phyloP scores from a whole-genome alignment of 2,113 vertebrate genomes.

The Eptesicus fuscus region DNA sequence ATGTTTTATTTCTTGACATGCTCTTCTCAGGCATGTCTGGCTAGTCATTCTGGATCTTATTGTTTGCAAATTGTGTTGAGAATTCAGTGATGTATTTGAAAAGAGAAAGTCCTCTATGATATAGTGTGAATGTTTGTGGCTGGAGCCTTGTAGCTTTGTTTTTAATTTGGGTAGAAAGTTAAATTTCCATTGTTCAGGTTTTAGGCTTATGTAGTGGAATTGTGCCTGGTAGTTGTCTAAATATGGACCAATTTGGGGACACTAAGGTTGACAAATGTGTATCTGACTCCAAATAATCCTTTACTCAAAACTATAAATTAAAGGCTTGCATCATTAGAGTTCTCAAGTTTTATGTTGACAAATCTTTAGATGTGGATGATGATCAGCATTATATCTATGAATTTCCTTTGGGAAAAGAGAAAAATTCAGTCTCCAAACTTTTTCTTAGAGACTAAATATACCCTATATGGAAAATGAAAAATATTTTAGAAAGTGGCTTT shows the following conservation, averaged over 20 bases:
- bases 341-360: constrained; percentile 57
- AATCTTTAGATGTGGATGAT: constrained; percentile 56
- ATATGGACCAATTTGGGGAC: constrained; percentile 51
- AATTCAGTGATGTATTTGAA: constrained; percentile 75
- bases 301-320: constrained; percentile 43
- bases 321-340: constrained; percentile 55
- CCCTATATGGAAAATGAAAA: constrained; percentile 51
- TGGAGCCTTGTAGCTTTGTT: constrained; percentile 68
- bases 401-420: constrained; percentile 61
- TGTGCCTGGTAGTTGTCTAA: constrained; percentile 55
- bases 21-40: constrained; percentile 70
- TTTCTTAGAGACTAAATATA: constrained; percentile 59
- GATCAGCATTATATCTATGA: constrained; percentile 58
- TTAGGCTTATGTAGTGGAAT: constrained; percentile 63
- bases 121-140: constrained; percentile 76
- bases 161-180: constrained; percentile 62
- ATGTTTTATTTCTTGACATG: constrained; percentile 63
- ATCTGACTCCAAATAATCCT: constrained; percentile 63
- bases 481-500: constrained; percentile 59
- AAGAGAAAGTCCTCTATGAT: constrained; percentile 65
- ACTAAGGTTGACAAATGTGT: constrained; percentile 50
- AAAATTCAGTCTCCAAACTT: constrained; percentile 45
- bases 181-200: constrained; percentile 51
- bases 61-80: constrained; percentile 81
- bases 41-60: constrained; percentile 77